Evolutionary conservation across 2,797 vertebrate genomes (phyloP).

Genomic region (Thunnus albacares): DNA sequence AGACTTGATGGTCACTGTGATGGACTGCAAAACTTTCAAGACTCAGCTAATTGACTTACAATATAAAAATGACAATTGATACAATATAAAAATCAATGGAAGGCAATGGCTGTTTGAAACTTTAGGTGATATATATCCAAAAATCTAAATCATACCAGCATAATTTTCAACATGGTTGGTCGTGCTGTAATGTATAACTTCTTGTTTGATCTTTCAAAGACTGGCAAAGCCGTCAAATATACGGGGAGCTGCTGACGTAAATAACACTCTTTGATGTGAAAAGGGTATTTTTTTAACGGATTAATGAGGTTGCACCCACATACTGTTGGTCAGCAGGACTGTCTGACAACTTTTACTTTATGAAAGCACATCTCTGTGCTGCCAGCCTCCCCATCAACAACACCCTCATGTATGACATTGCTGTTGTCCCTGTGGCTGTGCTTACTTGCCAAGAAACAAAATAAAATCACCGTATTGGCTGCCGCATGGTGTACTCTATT

Average conservation of each 20-base stretch:
- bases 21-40: slow-evolving; percentile 3
- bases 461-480: not conserved
- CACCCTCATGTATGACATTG: slow-evolving; percentile 11
- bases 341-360: slow-evolving; percentile 20
- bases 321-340: slow-evolving; percentile 19
- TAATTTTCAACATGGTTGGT: not conserved
- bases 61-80: not conserved
- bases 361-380: slow-evolving; percentile 8
- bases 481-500: not conserved
- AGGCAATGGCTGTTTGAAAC: not conserved
- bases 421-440: not conserved
- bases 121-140: not conserved
- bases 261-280: slow-evolving; percentile 11
- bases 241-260: slow-evolving; percentile 18
- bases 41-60: not conserved
- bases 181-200: not conserved
- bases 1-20: slow-evolving; percentile 6
- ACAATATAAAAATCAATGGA: not conserved
- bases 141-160: not conserved
- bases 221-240: not conserved
- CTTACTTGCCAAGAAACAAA: slow-evolving; percentile 20
- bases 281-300: slow-evolving; percentile 5
- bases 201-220: slow-evolving; percentile 6
- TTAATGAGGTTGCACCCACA: slow-evolving; percentile 33
- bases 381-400: slow-evolving; percentile 9